Base-by-base conservation (phyloP, 53 echinoderm and acorn worm species). In the Glandiceps talaboti region DNA sequence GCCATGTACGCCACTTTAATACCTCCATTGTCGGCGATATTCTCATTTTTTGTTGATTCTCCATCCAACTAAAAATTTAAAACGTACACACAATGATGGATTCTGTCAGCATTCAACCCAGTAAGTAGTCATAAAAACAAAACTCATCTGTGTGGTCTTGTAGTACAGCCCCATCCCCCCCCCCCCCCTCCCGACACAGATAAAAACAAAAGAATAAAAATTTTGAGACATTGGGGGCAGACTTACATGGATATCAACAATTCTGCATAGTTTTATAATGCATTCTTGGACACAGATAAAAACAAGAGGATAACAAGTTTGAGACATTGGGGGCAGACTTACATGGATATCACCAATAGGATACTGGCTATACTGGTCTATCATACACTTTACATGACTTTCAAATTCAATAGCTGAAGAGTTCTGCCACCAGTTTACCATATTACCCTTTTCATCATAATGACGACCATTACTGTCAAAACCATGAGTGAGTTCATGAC, bases 21-120 rank as follows among this genome's bases (percentile, higher is more conserved):
- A 25, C 95, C 95, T 28, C 90, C 92, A 73, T 95, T 95, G 77
- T 92, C 95, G 12, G 95, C 95, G 27, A 95, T 95, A 83, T 95
- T 92, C 83, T 95, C 95, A 0, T 77, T 78, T 29, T 92, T 79
- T 0, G 92, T 95, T 73, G 76, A 86, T 20, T 81, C 81, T 20
- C 95, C 95, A 77, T 95, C 87, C 28, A 91, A 28, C 95, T 95
- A 33, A 31, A 30, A 0, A 45, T n/a, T n/a, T n/a, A n/a, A n/a
- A n/a, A n/a, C n/a, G n/a, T n/a, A n/a, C n/a, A n/a, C n/a, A n/a
- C n/a, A n/a, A n/a, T n/a, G n/a, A n/a, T n/a, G n/a, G n/a, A n/a
- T n/a, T n/a, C n/a, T n/a, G n/a, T n/a, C n/a, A n/a, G n/a, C n/a
- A n/a, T n/a, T n/a, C n/a, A n/a, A n/a, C n/a, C n/a, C n/a, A n/a